Percentiles rank a stretch among this genome's conserved stretches.
These are phyloP conservation scores for Rhincodon typus DNA, from an alignment of 2,797 vertebrate species.

Conservation along the genomic window DNA sequence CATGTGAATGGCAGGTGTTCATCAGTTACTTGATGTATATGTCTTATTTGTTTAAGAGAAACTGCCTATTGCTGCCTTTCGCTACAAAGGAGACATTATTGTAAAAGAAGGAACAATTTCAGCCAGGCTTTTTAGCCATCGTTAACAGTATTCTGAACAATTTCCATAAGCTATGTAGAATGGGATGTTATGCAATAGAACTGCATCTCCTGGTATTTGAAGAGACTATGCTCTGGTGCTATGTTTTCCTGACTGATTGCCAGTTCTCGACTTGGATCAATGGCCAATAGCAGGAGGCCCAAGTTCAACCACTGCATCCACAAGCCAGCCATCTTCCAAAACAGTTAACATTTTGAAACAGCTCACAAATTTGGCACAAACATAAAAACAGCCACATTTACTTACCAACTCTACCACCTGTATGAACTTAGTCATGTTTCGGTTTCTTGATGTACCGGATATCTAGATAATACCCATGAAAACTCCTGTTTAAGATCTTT, in stretches of 20 bases:
- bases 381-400: not conserved
- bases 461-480: not conserved
- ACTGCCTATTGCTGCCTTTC: not conserved
- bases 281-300: not conserved
- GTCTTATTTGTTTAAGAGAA: not conserved
- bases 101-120: not conserved
- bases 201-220: not conserved
- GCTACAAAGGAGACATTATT: not conserved
- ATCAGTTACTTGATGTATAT: not conserved
- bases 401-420: not conserved
- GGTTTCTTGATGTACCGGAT: not conserved
- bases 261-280: not conserved
- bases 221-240: not conserved
- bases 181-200: not conserved
- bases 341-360: not conserved
- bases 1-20: not conserved
- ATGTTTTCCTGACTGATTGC: not conserved
- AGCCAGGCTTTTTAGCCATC: not conserved
- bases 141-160: not conserved
- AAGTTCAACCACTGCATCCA: not conserved
- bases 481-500: not conserved
- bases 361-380: slow-evolving; percentile 23
- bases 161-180: not conserved
- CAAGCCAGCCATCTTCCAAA: not conserved
- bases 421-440: not conserved